phyloP scores from a whole-genome alignment of 2,888 invertebrate genomes.

The Thereva unica region DNA sequence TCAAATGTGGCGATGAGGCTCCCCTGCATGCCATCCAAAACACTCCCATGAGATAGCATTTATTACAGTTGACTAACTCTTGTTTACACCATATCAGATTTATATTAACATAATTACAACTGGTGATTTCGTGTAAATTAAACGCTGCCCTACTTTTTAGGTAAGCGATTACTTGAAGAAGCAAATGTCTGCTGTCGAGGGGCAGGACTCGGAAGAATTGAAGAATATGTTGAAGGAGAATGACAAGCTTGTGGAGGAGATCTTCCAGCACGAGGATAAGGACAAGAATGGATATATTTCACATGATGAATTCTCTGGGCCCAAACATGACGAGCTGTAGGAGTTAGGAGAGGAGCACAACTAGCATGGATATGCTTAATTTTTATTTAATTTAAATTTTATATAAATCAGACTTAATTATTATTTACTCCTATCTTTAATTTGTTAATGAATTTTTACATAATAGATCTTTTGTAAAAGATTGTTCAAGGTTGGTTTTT shows the following conservation, averaged over 20 bases:
- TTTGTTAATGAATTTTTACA: conserved; percentile 31
- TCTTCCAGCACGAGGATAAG: conserved; percentile 96
- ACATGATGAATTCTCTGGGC: conserved; percentile 94
- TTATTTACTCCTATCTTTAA: conserved; percentile 19
- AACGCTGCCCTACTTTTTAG: conserved; percentile 58
- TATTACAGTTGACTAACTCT: no score
- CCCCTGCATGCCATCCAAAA: not conserved
- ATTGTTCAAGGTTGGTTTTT: not conserved
- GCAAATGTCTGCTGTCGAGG: conserved; percentile 84
- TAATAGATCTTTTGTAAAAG: conserved; percentile 26
- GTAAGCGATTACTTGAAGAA: conserved; percentile 90
- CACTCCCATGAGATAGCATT: not conserved
- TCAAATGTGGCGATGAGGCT: conserved; percentile 36
- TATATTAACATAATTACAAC: no score
- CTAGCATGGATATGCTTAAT: conserved; percentile 1
- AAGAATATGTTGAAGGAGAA: conserved; percentile 85
- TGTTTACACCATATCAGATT: no score
- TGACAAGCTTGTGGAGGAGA: conserved; percentile 92
- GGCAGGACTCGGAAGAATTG: conserved; percentile 75
- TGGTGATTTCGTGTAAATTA: not conserved
- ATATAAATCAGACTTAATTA: conserved; percentile 6
- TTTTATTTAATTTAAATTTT: conserved; percentile 25
- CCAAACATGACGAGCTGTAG: conserved; percentile 96
- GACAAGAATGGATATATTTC: conserved; percentile 96
- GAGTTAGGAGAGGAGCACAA: not conserved